These are phyloP conservation scores for Etheostoma spectabile DNA, from an alignment of 2,113 vertebrate genomes.

Conservation along the genomic window DNA sequence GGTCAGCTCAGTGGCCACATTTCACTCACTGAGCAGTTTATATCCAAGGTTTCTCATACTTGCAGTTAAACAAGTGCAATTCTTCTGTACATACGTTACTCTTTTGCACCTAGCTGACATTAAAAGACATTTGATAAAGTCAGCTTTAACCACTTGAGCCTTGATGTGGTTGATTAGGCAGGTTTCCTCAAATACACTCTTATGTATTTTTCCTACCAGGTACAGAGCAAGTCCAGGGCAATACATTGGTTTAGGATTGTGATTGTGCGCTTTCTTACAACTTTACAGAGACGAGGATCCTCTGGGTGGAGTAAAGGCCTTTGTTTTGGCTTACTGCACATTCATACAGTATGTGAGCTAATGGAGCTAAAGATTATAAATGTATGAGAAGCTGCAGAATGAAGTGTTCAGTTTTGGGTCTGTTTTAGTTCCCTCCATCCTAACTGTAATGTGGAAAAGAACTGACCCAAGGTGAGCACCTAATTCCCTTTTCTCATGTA, in stretches of 20 bases:
- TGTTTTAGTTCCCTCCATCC: constrained; percentile 6
- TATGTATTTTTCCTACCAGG: constrained; percentile 54
- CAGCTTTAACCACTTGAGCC: constrained; percentile 61
- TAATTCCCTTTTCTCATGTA: constrained; percentile 64
- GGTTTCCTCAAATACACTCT: constrained; percentile 26
- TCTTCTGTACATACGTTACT: constrained; percentile 70
- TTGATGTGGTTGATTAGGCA: constrained; percentile 42
- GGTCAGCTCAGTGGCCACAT: constrained; percentile 26
- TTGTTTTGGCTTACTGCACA: constrained; percentile 20
- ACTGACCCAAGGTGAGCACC: constrained; percentile 11
- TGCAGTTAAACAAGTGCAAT: constrained; percentile 80
- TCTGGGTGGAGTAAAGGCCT: constrained; percentile 9
- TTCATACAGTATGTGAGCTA: constrained; percentile 18
- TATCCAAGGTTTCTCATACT: constrained; percentile 32
- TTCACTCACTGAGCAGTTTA: constrained; percentile 38
- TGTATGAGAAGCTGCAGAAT: constrained; percentile 29
- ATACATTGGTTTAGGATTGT: constrained; percentile 38
- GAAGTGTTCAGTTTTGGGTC: constrained; percentile 38
- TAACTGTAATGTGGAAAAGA: constrained; percentile 24
- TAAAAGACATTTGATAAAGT: constrained; percentile 32
- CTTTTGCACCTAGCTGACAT: constrained; percentile 50
- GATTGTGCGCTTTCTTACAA: constrained; percentile 36
- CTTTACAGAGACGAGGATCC: constrained; percentile 16
- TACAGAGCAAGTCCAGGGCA: constrained; percentile 52
- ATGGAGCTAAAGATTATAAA: constrained; percentile 25